phyloP scores from a whole-genome alignment of 2,113 vertebrate species.

The Neofelis nebulosa region DNA sequence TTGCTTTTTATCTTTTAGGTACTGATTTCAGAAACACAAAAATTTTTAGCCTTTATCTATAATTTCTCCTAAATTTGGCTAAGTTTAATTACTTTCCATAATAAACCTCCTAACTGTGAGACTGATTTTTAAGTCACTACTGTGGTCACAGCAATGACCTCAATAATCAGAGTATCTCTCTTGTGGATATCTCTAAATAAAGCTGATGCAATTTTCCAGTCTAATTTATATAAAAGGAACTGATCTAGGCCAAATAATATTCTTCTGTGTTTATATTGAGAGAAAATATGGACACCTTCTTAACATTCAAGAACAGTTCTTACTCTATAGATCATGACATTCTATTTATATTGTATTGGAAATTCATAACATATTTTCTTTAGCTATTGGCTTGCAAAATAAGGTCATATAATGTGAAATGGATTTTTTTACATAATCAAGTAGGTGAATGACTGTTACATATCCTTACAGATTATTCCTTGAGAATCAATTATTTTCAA shows the following conservation, averaged over 20 bases:
- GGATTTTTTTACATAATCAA: conserved; percentile 82
- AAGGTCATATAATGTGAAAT: conserved; percentile 84
- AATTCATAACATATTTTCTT: conserved; percentile 82
- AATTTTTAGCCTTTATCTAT: background rate
- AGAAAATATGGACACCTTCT: conserved; percentile 61
- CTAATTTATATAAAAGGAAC: conserved; percentile 75
- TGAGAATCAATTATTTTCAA: conserved; percentile 80
- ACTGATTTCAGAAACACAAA: conserved; percentile 40
- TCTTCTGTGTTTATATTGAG: conserved; percentile 70
- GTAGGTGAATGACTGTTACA: conserved; percentile 77
- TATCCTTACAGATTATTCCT: conserved; percentile 75
- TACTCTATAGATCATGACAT: conserved; percentile 75
- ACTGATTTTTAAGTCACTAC: conserved; percentile 66
- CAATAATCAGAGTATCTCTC: conserved; percentile 75
- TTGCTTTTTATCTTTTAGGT: background rate
- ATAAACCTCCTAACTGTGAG: conserved; percentile 51
- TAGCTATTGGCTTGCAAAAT: conserved; percentile 78
- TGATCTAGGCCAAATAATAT: conserved; percentile 74
- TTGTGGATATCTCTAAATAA: conserved; percentile 75
- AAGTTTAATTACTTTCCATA: conserved; percentile 74
- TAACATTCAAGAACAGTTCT: conserved; percentile 78
- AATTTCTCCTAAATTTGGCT: conserved; percentile 54
- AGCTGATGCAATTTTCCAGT: conserved; percentile 72
- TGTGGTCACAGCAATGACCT: conserved; percentile 68
- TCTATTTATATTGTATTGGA: conserved; percentile 79